A percentile compares a stretch with the other conserved stretches of the same genome.
phyloP scores from a whole-genome alignment of 92 coral and sea anemone species.

The Pocillopora meandrina region DNA sequence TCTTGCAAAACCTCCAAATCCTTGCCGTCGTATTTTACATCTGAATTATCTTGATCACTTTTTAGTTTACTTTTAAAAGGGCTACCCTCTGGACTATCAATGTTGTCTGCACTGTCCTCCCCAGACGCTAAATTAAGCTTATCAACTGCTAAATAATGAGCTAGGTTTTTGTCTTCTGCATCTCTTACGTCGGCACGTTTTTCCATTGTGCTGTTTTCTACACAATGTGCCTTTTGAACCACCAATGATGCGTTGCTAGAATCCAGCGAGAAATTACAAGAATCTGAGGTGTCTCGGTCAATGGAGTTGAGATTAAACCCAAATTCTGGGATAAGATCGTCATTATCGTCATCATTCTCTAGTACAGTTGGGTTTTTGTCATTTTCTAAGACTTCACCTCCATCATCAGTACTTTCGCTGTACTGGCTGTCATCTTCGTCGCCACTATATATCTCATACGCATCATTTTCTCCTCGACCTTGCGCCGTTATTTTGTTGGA shows the following conservation, averaged over 20 bases:
- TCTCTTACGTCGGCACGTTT: constrained; percentile 18
- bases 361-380: neutral
- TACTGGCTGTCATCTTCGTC: neutral
- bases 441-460: neutral
- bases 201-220: constrained; percentile 4
- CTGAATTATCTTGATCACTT: neutral
- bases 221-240: neutral
- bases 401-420: constrained; percentile 26
- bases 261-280: constrained; percentile 5
- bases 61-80: neutral
- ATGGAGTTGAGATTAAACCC: neutral
- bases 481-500: neutral
- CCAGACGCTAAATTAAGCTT: constrained; percentile 31
- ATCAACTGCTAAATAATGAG: constrained; percentile 37
- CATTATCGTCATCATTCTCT: neutral
- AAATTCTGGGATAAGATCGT: constrained; percentile 10
- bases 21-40: constrained; percentile 24
- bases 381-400: constrained; percentile 17
- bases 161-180: constrained; percentile 33
- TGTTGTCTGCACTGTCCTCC: neutral
- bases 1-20: constrained; percentile 46
- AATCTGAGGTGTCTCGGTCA: neutral
- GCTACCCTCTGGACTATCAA: constrained; percentile 2
- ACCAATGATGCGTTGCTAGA: constrained; percentile 1
- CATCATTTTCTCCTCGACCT: neutral